Evolutionary conservation across 1,140 invertebrate genomes (phyloP), one percentile per base, ranked within the genome.

Genomic region (Drosophila lini): DNA sequence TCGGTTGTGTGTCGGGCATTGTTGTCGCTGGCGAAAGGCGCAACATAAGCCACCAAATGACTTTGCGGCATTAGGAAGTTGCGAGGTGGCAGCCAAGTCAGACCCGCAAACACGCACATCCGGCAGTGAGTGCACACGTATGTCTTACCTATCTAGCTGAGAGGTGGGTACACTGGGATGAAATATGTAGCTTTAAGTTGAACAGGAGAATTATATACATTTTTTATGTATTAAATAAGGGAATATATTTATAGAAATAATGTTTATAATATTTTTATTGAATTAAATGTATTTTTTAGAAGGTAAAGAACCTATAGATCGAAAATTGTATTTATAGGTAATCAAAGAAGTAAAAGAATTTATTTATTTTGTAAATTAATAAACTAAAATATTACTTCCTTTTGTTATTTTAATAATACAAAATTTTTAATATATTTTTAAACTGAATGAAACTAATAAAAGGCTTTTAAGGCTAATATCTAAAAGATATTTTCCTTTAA

Each of bases 31-130:
- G 45, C 32, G 47, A 74, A 70, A 78, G 80, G 60, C 56, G 71
- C 58, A 67, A 47, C 78, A 50, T 75, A 85, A 85, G 81, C 81
- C 82, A 67, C 78, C 81, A 85, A 85, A 85, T 86, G 81, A 86
- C 81, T 85, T 85, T 85, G 82, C 73, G 81, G 82, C 81, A 85
- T 74, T 85, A 81, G 74, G 78, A 70, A 74, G 69, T 70, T 45
- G 68, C 56, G 64, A 67, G 38, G 77, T 52, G 74, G 57, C 75
- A 78, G 59, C 31, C 63, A 68, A 55, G 78, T 55, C 78, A 74
- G 56, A 32, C 36, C 22, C 44, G 47, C 41, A 74, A 77, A 78
- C 81, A 85, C 81, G 81, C 81, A 84, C 78, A 83, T 83, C 80
- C 81, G 76, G 48, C 63, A 38, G 52, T 47, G 81, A 60, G 65